These are phyloP conservation scores for Arnoldichthys spilopterus DNA, from an alignment of 2,797 vertebrate species.

Conservation along the genomic window DNA sequence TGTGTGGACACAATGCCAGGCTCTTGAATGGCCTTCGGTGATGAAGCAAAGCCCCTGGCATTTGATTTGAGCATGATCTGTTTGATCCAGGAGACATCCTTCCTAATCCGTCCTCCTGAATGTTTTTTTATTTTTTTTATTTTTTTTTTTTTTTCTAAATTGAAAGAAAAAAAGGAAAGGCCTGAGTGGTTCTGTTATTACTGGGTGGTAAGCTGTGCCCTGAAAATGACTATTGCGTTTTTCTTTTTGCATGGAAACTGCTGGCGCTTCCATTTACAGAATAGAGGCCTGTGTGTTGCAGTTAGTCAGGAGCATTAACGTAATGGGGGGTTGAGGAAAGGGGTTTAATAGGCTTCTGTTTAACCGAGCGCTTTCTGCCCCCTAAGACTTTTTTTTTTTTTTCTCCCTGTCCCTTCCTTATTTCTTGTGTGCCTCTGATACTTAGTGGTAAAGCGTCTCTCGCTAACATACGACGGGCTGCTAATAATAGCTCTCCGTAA, in stretches of 20 bases:
- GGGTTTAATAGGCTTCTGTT: not conserved
- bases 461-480: not conserved
- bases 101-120: not conserved
- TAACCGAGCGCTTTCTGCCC: not conserved
- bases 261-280: not conserved
- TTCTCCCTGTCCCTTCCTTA: not conserved
- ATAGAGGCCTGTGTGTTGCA: not conserved
- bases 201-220: not conserved
- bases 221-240: not conserved
- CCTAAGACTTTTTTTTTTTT: not conserved
- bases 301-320: not conserved
- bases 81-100: slow-evolving; percentile 24
- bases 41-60: slow-evolving; percentile 12
- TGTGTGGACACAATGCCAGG: not conserved
- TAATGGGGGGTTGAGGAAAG: not conserved
- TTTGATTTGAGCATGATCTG: slow-evolving; percentile 10
- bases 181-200: not conserved
- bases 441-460: slow-evolving; percentile 8
- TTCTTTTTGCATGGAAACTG: not conserved
- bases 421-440: not conserved
- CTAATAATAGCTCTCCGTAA: slow-evolving; percentile 18
- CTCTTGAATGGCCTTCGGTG: not conserved
- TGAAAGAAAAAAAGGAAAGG: not conserved
- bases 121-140: not conserved
- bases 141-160: not conserved